Evolutionary conservation across 2,113 vertebrate species (phyloP).

Genomic region (Cairina moschata): DNA sequence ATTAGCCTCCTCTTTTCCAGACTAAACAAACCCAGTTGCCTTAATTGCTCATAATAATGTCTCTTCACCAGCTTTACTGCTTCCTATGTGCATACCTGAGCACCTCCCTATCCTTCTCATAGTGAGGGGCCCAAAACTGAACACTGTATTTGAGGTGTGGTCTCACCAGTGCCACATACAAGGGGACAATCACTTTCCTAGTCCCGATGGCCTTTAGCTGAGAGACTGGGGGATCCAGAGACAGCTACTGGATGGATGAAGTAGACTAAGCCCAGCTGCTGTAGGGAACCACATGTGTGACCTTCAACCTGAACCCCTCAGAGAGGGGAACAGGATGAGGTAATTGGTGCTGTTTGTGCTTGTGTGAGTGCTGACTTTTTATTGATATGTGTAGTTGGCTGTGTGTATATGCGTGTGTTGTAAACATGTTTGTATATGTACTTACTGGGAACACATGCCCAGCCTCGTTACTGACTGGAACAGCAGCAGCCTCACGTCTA

Average conservation of each 20-base stretch:
- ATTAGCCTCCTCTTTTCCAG: no score
- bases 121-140: no score
- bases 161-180: no score
- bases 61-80: no score
- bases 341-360: not conserved
- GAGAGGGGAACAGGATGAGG: no score
- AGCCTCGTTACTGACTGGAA: not conserved
- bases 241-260: not conserved
- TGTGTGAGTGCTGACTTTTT: not conserved
- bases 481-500: not conserved
- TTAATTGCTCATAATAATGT: no score
- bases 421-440: not conserved
- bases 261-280: not conserved
- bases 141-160: no score
- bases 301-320: not conserved
- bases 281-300: not conserved
- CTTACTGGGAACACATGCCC: not conserved
- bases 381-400: not conserved
- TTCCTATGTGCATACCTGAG: no score
- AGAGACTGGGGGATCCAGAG: not conserved
- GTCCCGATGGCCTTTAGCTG: no score
- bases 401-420: not conserved
- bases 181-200: no score
- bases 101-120: no score
- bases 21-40: no score